Conservation (phyloP, 2,797 vertebrate genomes). For the Ctenochaetus hawaiiensis region DNA sequence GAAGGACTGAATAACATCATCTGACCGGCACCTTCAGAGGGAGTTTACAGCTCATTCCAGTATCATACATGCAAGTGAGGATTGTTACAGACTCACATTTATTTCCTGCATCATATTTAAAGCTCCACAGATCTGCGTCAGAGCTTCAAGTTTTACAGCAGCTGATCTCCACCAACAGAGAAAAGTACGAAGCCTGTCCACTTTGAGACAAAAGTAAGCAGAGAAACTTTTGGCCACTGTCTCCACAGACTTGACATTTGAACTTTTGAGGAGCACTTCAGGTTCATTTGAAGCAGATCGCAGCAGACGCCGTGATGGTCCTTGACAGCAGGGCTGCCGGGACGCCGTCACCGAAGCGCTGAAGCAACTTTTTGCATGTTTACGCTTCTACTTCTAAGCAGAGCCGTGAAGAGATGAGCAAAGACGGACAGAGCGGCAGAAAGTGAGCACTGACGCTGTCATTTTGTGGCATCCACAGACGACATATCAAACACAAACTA, state of each 20-base stretch:
- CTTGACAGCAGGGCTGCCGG: background rate
- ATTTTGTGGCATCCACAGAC: constrained; percentile 42
- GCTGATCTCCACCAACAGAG: background rate
- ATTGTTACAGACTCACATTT: too few relatives aligned
- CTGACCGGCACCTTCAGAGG: too few relatives aligned
- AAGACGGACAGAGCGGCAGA: constrained; percentile 25
- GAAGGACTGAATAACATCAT: too few relatives aligned
- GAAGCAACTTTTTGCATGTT: constrained; percentile 1
- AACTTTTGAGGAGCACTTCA: constrained; percentile 21
- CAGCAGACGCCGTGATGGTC: background rate
- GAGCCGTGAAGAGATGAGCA: constrained; percentile 43
- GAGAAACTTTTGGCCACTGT: background rate
- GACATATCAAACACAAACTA: too few relatives aligned
- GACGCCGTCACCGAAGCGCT: background rate
- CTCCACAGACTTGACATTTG: background rate
- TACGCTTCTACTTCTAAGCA: constrained; percentile 35
- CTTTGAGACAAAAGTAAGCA: constrained; percentile 26
- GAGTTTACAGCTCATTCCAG: too few relatives aligned
- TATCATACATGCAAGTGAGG: too few relatives aligned
- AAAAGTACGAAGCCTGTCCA: constrained; percentile 27
- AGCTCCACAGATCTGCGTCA: too few relatives aligned
- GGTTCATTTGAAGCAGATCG: constrained; percentile 34
- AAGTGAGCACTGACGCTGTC: constrained; percentile 20
- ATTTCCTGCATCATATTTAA: too few relatives aligned
- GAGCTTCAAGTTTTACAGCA: background rate